Evolutionary conservation across 2,888 invertebrate species (phyloP), one percentile per base, ranked within the genome.

Genomic region (Harmothoe impar): DNA sequence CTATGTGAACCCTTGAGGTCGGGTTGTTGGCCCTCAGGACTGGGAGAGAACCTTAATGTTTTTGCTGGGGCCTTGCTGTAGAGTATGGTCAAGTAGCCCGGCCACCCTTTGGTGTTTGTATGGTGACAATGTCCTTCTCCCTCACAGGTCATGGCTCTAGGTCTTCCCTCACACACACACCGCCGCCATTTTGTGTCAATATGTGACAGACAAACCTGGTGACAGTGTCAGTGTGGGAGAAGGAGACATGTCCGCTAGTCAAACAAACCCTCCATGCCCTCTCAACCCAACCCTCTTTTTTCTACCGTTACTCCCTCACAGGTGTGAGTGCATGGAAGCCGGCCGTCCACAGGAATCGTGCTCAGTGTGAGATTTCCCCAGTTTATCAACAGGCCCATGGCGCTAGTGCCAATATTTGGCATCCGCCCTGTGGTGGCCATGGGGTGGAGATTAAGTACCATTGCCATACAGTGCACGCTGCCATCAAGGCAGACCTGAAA

Each of bases 361-460:
- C 72, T 72, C 31, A 15, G 72, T 25, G 29, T 25, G 72, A 25
- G 29, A 72, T 72, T 72, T 29, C 29, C 72, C 72, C n/a, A 72
- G 72, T 72, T 72, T 72, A 29, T 29, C 31, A 25, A 72, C n/a
- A 29, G 15, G 3, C 72, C 25, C 72, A 72, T 29, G 72, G n/a
- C 7, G 29, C 31, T 25, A n/a, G 72, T 25, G 15, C 25, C 72
- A 72, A 72, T 72, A 72, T 72, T 72, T 72, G 72, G 29, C 72
- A 29, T 72, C 72, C 72, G 72, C 72, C 72, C 20, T 15, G 29
- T 15, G 72, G 15, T 7, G 10, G 72, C 25, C n/a, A 29, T 43
- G 25, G 72, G 31, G 72, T 72, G 25, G 72, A 72, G 72, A 72
- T 72, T 72, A 72, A 72, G 29, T 15, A 15, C 72, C 72, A 72